phyloP scores from a whole-genome alignment of 2,888 invertebrate species.

The Geophilus truncorum region DNA sequence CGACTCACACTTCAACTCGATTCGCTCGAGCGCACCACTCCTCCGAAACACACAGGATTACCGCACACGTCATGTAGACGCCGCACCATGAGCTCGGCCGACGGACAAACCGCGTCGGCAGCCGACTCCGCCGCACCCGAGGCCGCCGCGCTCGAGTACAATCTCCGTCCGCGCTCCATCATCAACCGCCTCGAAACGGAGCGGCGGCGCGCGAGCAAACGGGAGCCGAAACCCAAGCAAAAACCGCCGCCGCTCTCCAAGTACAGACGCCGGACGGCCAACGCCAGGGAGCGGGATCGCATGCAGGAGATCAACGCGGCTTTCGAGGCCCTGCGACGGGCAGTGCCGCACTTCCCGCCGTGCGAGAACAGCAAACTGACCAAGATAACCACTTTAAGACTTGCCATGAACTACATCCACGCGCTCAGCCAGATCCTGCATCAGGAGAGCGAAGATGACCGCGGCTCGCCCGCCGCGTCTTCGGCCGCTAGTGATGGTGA shows the following conservation, averaged over 20 bases:
- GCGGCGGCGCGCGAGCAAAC: slow-evolving; percentile 44
- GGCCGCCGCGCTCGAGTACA: slow-evolving; percentile 56
- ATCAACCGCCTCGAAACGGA: slow-evolving; percentile 56
- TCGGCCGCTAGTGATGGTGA: slow-evolving; percentile 14
- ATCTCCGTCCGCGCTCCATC: slow-evolving; percentile 61
- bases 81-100: background rate
- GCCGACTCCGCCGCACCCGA: slow-evolving; percentile 45
- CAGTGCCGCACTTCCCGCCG: slow-evolving; percentile 58
- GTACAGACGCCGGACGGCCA: slow-evolving; percentile 83
- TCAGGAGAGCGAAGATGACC: background rate
- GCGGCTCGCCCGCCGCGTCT: background rate
- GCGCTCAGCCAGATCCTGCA: slow-evolving; percentile 60
- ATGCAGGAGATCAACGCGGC: slow-evolving; percentile 88
- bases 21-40: background rate
- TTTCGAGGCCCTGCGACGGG: slow-evolving; percentile 72
- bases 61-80: background rate
- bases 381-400: slow-evolving; percentile 78
- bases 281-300: slow-evolving; percentile 76
- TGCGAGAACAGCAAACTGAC: slow-evolving; percentile 66
- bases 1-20: background rate
- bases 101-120: slow-evolving; percentile 46
- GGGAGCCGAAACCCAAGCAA: slow-evolving; percentile 50
- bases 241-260: slow-evolving; percentile 69
- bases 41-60: background rate
- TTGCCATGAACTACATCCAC: slow-evolving; percentile 82